These are phyloP conservation scores for Latrodectus hesperus DNA, from an alignment of 2,888 invertebrate genomes.

Conservation along the genomic window DNA sequence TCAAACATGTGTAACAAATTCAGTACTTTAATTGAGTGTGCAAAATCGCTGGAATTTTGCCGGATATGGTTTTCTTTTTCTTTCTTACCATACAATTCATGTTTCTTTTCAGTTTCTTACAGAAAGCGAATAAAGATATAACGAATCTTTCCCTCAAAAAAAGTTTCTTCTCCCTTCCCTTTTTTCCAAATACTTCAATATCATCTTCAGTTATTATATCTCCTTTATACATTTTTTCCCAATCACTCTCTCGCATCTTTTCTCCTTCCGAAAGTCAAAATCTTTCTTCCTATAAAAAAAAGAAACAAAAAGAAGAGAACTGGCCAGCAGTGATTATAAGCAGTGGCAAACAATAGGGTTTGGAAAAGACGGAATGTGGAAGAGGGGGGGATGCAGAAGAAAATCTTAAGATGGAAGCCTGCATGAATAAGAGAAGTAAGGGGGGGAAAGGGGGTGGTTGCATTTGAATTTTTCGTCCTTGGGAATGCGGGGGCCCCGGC, in stretches of 20 bases:
- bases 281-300: slow-evolving; percentile 18
- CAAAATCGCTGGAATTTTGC: too few species aligned
- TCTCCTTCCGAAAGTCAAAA: slow-evolving; percentile 39
- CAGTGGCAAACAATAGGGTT: slow-evolving; percentile 67
- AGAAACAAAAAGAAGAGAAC: slow-evolving; percentile 35
- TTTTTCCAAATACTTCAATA: slow-evolving; percentile 20
- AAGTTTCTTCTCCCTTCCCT: background rate
- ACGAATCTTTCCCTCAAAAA: slow-evolving; percentile 13
- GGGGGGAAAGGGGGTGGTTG: slow-evolving; percentile 19
- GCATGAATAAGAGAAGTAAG: slow-evolving; percentile 55
- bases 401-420: slow-evolving; percentile 26
- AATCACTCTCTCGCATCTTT: slow-evolving; percentile 35
- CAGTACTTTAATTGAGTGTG: too few species aligned
- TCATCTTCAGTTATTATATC: slow-evolving; percentile 52
- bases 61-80: too few species aligned
- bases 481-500: slow-evolving; percentile 18
- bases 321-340: slow-evolving; percentile 68
- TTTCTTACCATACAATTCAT: background rate
- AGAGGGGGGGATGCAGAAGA: background rate
- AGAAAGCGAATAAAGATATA: slow-evolving; percentile 39
- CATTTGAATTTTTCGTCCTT: slow-evolving; percentile 43
- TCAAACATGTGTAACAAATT: too few species aligned
- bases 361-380: slow-evolving; percentile 20
- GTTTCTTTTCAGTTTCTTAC: background rate
- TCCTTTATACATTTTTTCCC: slow-evolving; percentile 66